These are phyloP conservation scores for Cyprinodon brontotheroides DNA, from an alignment of 2,113 vertebrate genomes.

Conservation along the genomic window DNA sequence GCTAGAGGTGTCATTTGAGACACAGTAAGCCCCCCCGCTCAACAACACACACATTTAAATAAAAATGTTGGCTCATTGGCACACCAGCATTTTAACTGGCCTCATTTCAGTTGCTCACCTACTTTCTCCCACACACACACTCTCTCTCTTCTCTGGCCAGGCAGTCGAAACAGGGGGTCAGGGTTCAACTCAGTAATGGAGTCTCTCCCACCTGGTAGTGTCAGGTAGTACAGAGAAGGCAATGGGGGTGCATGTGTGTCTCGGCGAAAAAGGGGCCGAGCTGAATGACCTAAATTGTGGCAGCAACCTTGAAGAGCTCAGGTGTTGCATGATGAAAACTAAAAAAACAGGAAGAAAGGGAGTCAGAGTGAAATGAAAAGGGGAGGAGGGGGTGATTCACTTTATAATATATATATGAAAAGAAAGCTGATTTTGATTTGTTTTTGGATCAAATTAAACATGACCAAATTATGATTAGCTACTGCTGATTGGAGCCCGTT, in stretches of 20 bases:
- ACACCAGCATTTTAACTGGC: conserved; percentile 53
- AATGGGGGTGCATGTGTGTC: conserved; percentile 29
- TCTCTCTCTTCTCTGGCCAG: conserved; percentile 47
- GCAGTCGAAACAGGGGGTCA: conserved; percentile 58
- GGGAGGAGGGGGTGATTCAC: background rate
- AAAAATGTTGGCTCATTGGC: conserved; percentile 29
- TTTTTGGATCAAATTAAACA: too few relatives aligned
- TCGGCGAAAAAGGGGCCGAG: conserved; percentile 63
- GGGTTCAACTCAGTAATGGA: conserved; percentile 72
- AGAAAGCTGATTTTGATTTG: too few relatives aligned
- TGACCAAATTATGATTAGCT: too few relatives aligned
- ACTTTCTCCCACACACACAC: conserved; percentile 15
- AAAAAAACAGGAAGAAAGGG: conserved; percentile 20
- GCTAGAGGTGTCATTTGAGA: conserved; percentile 64
- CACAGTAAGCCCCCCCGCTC: conserved; percentile 4
- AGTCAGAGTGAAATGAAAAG: background rate
- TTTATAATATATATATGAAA: too few relatives aligned
- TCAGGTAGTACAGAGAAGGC: conserved; percentile 71
- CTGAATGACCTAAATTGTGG: conserved; percentile 73
- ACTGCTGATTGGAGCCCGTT: conserved; percentile 67
- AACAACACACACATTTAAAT: conserved; percentile 15
- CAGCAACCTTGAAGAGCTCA: conserved; percentile 74
- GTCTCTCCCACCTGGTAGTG: conserved; percentile 72
- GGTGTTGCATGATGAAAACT: conserved; percentile 60
- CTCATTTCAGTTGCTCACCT: conserved; percentile 50